Percentiles rank a stretch among this genome's conserved stretches.
Conservation (phyloP, 2,797 vertebrate species). For the Rhadinocentrus ornatus region DNA sequence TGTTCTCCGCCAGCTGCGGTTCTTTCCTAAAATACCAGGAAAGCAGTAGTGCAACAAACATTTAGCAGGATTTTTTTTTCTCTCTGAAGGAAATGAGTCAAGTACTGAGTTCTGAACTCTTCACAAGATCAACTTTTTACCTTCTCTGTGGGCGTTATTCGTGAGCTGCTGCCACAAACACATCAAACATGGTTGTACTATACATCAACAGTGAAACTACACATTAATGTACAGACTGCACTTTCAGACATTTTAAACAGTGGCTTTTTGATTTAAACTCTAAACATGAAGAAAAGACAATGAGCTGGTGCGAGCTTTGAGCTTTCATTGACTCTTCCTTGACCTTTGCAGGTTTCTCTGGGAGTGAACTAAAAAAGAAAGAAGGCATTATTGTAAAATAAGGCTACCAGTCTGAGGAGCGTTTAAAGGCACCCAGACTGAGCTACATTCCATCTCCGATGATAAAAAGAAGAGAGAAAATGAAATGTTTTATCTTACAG, state of each 20-base stretch:
- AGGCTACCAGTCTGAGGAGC: slow-evolving; percentile 80
- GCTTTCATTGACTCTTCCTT: slow-evolving; percentile 58
- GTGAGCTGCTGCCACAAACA: slow-evolving; percentile 10
- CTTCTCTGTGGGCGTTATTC: neutral
- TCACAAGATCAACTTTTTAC: slow-evolving; percentile 36
- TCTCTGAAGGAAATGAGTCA: slow-evolving; percentile 84
- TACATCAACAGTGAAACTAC: slow-evolving; percentile 26
- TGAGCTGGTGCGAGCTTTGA: slow-evolving; percentile 81
- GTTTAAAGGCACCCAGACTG: slow-evolving; percentile 78
- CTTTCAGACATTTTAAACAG: slow-evolving; percentile 48
- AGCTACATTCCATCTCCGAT: slow-evolving; percentile 88
- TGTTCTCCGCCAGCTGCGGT: slow-evolving; percentile 82
- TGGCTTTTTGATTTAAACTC: slow-evolving; percentile 67
- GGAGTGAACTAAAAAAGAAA: slow-evolving; percentile 80
- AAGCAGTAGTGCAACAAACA: slow-evolving; percentile 97
- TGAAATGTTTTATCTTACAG: slow-evolving; percentile 77
- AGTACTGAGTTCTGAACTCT: slow-evolving; percentile 78
- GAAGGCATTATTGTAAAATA: slow-evolving; percentile 81
- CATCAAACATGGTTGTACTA: neutral
- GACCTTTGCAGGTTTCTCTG: slow-evolving; percentile 83
- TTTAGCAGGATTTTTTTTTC: slow-evolving; percentile 66
- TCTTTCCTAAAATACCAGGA: slow-evolving; percentile 86
- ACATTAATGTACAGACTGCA: slow-evolving; percentile 42
- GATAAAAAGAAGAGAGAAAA: slow-evolving; percentile 72
- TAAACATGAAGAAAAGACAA: slow-evolving; percentile 74